Evolutionary conservation across 2,888 invertebrate species (phyloP).

Genomic region (Hedya salicella): DNA sequence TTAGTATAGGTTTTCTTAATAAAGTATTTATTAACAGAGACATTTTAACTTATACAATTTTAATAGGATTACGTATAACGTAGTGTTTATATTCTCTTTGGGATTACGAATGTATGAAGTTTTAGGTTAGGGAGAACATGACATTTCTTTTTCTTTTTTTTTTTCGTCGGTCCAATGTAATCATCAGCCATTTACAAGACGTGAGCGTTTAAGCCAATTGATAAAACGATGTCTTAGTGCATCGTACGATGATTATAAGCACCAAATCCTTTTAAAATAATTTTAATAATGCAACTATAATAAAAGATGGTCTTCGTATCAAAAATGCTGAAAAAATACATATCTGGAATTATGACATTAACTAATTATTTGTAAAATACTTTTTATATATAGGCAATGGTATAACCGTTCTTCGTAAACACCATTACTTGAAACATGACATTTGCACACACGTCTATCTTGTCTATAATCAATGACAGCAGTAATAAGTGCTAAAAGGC

Average conservation of each 20-base stretch:
- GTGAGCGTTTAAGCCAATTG: constrained; percentile 36
- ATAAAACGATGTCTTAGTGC: not conserved
- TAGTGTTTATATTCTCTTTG: no score
- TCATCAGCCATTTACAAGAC: constrained; percentile 12
- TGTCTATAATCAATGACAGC: constrained; percentile 61
- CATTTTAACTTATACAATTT: constrained; percentile 53
- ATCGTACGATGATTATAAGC: no score
- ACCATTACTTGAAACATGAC: constrained; percentile 15
- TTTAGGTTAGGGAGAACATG: constrained; percentile 48
- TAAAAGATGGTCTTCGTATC: no score
- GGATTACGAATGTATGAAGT: constrained; percentile 14
- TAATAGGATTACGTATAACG: not conserved
- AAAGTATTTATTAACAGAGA: constrained; percentile 59
- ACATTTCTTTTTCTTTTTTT: constrained; percentile 44
- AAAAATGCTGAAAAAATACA: no score
- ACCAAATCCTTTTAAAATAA: no score
- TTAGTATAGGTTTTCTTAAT: constrained; percentile 51
- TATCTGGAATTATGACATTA: no score
- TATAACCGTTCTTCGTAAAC: constrained; percentile 17
- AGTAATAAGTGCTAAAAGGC: constrained; percentile 55
- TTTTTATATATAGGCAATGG: no score
- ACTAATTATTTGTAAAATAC: no score
- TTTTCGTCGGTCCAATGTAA: constrained; percentile 4
- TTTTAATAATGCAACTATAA: no score
- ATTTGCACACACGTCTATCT: constrained; percentile 44